A percentile compares a stretch with the other conserved stretches of the same genome.
Evolutionary conservation across 2,797 vertebrate species (phyloP).

Genomic region (Emydoidea blandingii): DNA sequence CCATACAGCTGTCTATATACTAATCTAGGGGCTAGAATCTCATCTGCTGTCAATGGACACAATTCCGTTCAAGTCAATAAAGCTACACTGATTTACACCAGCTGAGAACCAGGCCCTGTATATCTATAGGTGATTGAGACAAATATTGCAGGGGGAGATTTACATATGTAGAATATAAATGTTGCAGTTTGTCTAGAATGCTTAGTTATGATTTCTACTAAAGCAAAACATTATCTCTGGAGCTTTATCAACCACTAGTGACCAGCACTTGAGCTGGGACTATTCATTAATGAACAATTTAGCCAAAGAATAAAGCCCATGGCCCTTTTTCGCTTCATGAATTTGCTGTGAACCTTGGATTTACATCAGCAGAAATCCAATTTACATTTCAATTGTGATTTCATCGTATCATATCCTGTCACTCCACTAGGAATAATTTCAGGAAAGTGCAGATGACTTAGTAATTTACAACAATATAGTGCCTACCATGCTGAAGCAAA

Average conservation of each 20-base stretch:
- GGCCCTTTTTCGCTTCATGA: slow-evolving; percentile 28
- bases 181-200: not conserved
- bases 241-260: not conserved
- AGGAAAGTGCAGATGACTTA: slow-evolving; percentile 69
- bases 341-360: slow-evolving; percentile 40
- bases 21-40: slow-evolving; percentile 27
- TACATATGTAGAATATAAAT: not conserved
- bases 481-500: slow-evolving; percentile 40
- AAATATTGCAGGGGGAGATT: not conserved
- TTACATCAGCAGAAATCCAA: slow-evolving; percentile 55
- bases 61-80: not conserved
- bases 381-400: slow-evolving; percentile 66
- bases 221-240: not conserved
- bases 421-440: slow-evolving; percentile 65
- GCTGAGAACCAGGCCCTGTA: not conserved
- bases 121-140: not conserved
- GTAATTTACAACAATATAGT: slow-evolving; percentile 72
- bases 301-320: not conserved
- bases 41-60: not conserved
- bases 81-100: slow-evolving; percentile 15
- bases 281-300: slow-evolving; percentile 54
- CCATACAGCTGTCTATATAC: not conserved
- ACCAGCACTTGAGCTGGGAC: not conserved
- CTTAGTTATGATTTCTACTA: not conserved
- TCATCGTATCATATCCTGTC: slow-evolving; percentile 71